Evolutionary conservation across 1,140 invertebrate genomes (phyloP).

Genomic region (Drosophila truncata): DNA sequence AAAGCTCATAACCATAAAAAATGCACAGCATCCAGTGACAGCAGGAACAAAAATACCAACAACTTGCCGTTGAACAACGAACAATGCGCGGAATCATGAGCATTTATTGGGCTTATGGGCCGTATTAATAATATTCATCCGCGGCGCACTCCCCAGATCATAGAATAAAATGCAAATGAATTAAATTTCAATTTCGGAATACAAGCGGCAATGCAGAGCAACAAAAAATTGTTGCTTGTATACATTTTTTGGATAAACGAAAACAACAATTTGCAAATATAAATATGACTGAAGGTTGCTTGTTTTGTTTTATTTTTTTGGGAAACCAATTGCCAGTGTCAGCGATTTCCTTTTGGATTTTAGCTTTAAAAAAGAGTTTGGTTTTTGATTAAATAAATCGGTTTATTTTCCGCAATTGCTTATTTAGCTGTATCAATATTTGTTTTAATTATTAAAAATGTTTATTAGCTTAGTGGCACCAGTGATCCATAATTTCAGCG

Average conservation of each 20-base stretch:
- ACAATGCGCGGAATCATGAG: slow-evolving; percentile 48
- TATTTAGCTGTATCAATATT: too few species aligned
- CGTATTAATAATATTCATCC: slow-evolving; percentile 79
- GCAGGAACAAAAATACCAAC: slow-evolving; percentile 32
- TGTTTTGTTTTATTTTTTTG: neutral
- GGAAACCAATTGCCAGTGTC: neutral
- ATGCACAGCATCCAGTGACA: slow-evolving; percentile 45
- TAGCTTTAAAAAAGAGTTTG: neutral
- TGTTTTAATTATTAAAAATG: neutral
- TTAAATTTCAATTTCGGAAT: slow-evolving; percentile 72
- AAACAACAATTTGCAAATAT: slow-evolving; percentile 41
- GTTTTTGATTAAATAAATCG: neutral
- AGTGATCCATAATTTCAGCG: slow-evolving; percentile 26
- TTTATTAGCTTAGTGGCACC: neutral
- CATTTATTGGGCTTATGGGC: slow-evolving; percentile 80
- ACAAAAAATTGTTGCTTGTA: neutral
- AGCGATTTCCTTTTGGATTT: slow-evolving; percentile 5
- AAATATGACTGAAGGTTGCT: slow-evolving; percentile 15
- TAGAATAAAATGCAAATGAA: slow-evolving; percentile 68
- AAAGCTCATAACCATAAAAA: slow-evolving; percentile 76
- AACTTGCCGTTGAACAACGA: neutral
- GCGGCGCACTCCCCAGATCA: slow-evolving; percentile 41
- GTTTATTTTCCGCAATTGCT: neutral
- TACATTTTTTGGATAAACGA: slow-evolving; percentile 10
- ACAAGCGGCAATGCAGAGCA: neutral